Evolutionary conservation across 2,113 vertebrate species (phyloP), one percentile per base, ranked within the genome.

Genomic region (Oceanites oceanicus): DNA sequence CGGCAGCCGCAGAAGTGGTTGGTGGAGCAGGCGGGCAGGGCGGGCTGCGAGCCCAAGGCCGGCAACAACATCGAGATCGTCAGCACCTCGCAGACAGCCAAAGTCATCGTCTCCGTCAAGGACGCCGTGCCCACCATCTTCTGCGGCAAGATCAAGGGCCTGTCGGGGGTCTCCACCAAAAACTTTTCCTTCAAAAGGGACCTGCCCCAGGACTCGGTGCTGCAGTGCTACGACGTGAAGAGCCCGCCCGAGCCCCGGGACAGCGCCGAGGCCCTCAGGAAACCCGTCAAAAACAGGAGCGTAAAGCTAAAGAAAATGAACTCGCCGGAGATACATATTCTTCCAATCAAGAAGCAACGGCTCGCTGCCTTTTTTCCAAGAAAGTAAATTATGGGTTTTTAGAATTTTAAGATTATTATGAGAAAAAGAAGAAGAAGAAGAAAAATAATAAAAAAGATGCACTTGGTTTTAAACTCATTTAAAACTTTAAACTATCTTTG

Each of bases 231-330:
- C 2, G 98, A 98, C 0, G 96, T 98, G 87, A 98, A 98, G 78
- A 98, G 97, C 74, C 99, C 98, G 15, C 98, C 97, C 36, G 99
- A 99, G 70, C 95, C 98, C 86, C 96, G 98, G 38, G 98, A 99
- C 93, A 98, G 98, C 53, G 95, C 95, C 9, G 98, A 98, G 90
- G 90, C 98, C 50, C 98, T 99, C 91, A 99, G 99, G 97, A 99
- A 99, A 98, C 97, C 98, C 45, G 92, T 99, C 56, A 99, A 99
- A 98, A 99, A 97, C 97, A 98, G 99, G 97, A 99, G 98, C 38
- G 99, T 99, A 98, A 99, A 99, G 97, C 98, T 99, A 98, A 99
- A 99, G 98, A 99, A 99, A 98, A 98, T 99, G 98, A 99, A 99
- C 98, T 99, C 99, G 27, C 99, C 99, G 82, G 99, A 99, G 98